Percentiles rank a stretch among this genome's conserved stretches.
Conservation (phyloP, 1,140 invertebrate species). For the Leptinotarsa undecemlineata region DNA sequence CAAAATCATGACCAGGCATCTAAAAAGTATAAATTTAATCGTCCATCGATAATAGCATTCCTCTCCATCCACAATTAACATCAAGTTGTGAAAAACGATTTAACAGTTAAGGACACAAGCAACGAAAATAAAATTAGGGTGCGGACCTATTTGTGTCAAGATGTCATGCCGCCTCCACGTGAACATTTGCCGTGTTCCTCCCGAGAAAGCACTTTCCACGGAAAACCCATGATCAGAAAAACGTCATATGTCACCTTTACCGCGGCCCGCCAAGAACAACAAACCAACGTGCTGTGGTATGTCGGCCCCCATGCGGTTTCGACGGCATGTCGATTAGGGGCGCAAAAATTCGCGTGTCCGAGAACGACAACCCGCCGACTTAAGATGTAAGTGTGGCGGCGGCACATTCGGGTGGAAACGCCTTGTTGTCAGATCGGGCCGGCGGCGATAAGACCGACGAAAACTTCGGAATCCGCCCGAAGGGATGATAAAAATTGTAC, state of each 20-base stretch:
- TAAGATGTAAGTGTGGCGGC: conserved; percentile 10
- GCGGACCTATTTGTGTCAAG: conserved; percentile 32
- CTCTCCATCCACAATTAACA: too few relatives aligned
- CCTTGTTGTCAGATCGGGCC: conserved; percentile 13
- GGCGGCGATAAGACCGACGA: neutral
- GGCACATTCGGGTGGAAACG: conserved; percentile 20
- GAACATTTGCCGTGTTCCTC: conserved; percentile 13
- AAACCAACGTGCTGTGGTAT: neutral
- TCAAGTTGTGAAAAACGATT: too few relatives aligned
- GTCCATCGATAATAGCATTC: too few relatives aligned
- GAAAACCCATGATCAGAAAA: too few relatives aligned
- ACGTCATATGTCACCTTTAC: conserved; percentile 14
- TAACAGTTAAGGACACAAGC: too few relatives aligned
- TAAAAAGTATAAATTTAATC: too few relatives aligned
- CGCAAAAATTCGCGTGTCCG: conserved; percentile 18
- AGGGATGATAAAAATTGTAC: too few relatives aligned
- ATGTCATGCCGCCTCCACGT: conserved; percentile 31
- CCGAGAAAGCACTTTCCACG: too few relatives aligned
- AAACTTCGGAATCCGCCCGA: neutral
- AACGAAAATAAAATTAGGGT: conserved; percentile 32
- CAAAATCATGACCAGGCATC: too few relatives aligned
- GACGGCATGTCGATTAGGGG: neutral
- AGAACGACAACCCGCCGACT: conserved; percentile 12
- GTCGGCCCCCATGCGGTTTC: neutral
- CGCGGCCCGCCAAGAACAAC: conserved; percentile 11